Evolutionary conservation across 2,797 vertebrate species (phyloP), one percentile per base, ranked within the genome.

Genomic region (Falco concolor): DNA sequence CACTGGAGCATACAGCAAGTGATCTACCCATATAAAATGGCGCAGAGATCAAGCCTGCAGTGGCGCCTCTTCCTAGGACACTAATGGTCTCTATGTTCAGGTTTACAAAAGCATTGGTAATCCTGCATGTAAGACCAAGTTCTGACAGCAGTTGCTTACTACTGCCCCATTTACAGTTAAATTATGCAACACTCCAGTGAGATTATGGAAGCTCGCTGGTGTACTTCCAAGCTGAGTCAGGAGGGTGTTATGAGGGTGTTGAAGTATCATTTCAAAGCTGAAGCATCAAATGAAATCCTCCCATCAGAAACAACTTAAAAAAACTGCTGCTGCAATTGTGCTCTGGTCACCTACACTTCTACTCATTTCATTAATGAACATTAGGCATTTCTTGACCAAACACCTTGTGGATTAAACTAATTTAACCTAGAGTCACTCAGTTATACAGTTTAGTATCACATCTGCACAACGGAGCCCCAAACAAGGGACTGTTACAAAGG

Each of bases 201-300:
- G 79, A 34, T 84, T 54, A 95, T 47, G 65, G 75, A 90, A 91
- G 75, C 77, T 69, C 79, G 67, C 69, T 76, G 76, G 30, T 95
- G 63, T 32, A 27, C 65, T 77, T 82, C 92, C 86, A 84, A 63
- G 84, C 86, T 96, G 93, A 95, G 84, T 97, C 96, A 97, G 1
- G 2, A 93, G 86, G 94, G 89, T 90, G 93, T 83, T 93, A 97
- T 1, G 2, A 93, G 86, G 94, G 89, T 90, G 93, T 83, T 93
- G 52, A 69, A 76, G 86, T 16, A 89, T 70, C 86, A 54, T 67
- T 56, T 84, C 81, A 93, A 72, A 76, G 52, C 67, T 61, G 56
- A 89, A 93, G 89, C 72, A 90, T 64, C 60, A 67, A 63, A 69
- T 65, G 8, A 96, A 96, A 94, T 52, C 67, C 63, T 95, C 67